phyloP scores from a whole-genome alignment of 2,797 vertebrate species.

The Chrosomus eos region DNA sequence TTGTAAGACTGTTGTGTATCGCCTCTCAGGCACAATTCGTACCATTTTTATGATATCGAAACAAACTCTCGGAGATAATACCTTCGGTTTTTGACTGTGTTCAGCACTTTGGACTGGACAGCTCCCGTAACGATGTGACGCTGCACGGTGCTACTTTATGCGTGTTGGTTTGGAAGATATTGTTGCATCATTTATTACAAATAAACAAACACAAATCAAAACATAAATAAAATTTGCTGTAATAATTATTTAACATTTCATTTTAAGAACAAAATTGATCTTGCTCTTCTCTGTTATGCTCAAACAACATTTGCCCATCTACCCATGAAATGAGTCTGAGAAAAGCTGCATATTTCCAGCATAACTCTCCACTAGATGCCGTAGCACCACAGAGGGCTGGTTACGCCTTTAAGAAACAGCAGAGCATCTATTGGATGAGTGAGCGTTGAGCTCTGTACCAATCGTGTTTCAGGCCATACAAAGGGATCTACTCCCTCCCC shows the following conservation, averaged over 20 bases:
- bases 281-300: background rate
- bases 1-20: no score
- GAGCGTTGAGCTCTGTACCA: slow-evolving; percentile 36
- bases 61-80: background rate
- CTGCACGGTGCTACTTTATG: no score
- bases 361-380: background rate
- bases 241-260: background rate
- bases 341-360: rapidly evolving
- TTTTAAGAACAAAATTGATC: background rate
- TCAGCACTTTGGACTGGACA: slow-evolving; percentile 21
- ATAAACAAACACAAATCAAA: background rate
- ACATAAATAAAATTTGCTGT: background rate
- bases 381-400: background rate
- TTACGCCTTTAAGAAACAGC: slow-evolving; percentile 25
- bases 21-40: no score
- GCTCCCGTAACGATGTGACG: background rate
- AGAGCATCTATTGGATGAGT: slow-evolving; percentile 32
- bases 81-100: background rate
- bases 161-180: background rate
- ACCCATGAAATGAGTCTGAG: background rate
- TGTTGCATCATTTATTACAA: background rate
- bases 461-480: slow-evolving; percentile 31
- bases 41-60: background rate
- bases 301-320: background rate
- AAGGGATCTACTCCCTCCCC: slow-evolving; percentile 62